Evolutionary conservation across 1,140 invertebrate species (phyloP), one percentile per base, ranked within the genome.

Genomic region (Zaprionus taronus): DNA sequence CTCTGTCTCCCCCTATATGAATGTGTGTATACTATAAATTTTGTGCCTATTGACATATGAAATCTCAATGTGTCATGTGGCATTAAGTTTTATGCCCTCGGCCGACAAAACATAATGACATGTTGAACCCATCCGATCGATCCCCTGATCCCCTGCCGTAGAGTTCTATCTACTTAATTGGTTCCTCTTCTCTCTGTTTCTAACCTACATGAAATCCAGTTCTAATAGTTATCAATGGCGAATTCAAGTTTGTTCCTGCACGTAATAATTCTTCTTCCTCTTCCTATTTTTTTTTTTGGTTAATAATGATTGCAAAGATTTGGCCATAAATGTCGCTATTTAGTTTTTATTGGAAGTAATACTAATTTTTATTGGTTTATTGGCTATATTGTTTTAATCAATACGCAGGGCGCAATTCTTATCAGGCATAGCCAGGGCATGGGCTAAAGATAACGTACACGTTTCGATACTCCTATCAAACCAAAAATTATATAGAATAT

Each of bases 291-390:
- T 34, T 38, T 53, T 57, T 70, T 71, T 77, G 56, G 74, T 85
- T 73, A 90, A 90, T 89, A 91, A 84, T 72, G 78, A 83, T 84
- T 91, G 84, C 90, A 91, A 91, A 91, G 89, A 91, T 91, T 91
- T 91, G 81, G 83, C 80, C 79, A 76, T 91, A 91, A 91, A 91
- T 91, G 89, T 91, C 89, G 89, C 89, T 91, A 91, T 91, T 91
- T 91, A 89, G 84, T 83, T 91, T 91, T 91, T 91, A 91, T 91
- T 91, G 89, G 89, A 91, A 91, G 89, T 91, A 81, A 91, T 89
- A 91, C 83, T 90, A 85, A 90, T 90, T 90, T 90, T 90, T 90
- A 90, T 90, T 85, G 79, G 73, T 90, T 90, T 90, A 90, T 82
- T 80, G 85, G 84, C 67, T 90, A 87, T 87, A 90, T 90, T 90